Evolutionary conservation across 1,140 invertebrate genomes (phyloP).

Genomic region (Bathynomus jamesi): DNA sequence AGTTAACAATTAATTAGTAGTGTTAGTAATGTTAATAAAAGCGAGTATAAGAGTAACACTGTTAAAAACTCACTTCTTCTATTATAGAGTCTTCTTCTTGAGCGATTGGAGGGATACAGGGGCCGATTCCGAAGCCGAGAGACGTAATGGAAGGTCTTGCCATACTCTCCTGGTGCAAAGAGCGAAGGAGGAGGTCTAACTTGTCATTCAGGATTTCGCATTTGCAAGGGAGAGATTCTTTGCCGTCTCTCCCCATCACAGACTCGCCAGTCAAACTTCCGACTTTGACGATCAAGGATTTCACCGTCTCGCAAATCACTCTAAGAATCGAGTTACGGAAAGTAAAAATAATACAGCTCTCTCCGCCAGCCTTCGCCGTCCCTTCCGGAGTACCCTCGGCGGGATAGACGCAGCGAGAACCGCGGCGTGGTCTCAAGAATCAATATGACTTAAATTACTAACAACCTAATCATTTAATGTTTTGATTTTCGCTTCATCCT

Average conservation of each 20-base stretch:
- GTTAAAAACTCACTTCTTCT: constrained; percentile 40
- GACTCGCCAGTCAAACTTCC: constrained; percentile 37
- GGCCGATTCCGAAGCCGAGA: neutral
- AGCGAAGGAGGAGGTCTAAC: constrained; percentile 62
- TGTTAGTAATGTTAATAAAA: too few species aligned
- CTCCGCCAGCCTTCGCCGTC: too few species aligned
- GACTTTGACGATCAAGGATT: constrained; percentile 60
- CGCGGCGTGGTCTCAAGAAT: too few species aligned
- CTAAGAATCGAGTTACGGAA: too few species aligned
- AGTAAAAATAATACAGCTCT: too few species aligned
- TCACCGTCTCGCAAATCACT: constrained; percentile 68
- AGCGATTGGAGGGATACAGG: constrained; percentile 6
- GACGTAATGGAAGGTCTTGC: constrained; percentile 13
- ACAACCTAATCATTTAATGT: too few species aligned
- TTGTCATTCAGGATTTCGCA: constrained; percentile 69
- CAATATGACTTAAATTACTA: too few species aligned
- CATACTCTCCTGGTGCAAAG: constrained; percentile 58
- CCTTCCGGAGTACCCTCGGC: too few species aligned
- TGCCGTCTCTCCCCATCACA: constrained; percentile 46
- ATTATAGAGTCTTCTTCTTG: constrained; percentile 21
- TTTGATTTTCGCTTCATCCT: too few species aligned
- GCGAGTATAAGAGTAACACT: too few species aligned
- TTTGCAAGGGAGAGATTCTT: constrained; percentile 50
- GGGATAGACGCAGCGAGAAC: too few species aligned
- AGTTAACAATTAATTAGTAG: too few species aligned